Base-by-base conservation (phyloP, 2,797 vertebrate genomes). In the Danio choprae region DNA sequence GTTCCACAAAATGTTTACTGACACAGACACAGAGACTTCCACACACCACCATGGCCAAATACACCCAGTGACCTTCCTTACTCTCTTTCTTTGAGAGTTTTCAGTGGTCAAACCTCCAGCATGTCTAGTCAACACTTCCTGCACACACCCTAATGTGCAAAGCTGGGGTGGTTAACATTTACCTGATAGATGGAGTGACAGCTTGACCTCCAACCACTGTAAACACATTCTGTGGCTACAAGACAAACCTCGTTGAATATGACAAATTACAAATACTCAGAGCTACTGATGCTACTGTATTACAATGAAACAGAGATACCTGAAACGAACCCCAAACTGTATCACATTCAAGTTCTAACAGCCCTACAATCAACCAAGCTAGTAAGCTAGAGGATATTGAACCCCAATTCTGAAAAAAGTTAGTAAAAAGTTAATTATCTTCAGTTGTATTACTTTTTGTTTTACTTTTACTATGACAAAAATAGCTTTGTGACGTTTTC, bases 101-200 rank as follows among this genome's bases (percentile, higher is more conserved):
- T 22, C 40, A 22, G 3, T 15, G 18, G 50, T 55, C 68, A 55
- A 55, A 40, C 8, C 10, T 53, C 10, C 36, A 55, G 68, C 46
- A 50, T 46, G 36, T 68, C 46, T 68, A n/a, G 43, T 48, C 22
- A 41, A 70, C 16, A 9, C 51, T 22, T 13, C 29, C 29, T 29
- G 8, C 0, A 6, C 44, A 18, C 10, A 9, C 5, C 51, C 11
- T 70, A 16, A 41, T 11, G 20, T 44, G 38, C n/a, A 7, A 41
- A 58, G 13, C 51, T 43, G 20, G 6, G 20, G 50, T 48, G 56
- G 43, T 80, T 83, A 80, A 84, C 83, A 60, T 56, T 10, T 36
- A 15, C 36, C 13, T 11, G 69, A 48, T 60, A 78, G 67, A 80
- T 41, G 43, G 64, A 59, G 65, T 13, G 4, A 55, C 50, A 82